Base-by-base conservation (phyloP, 2,113 vertebrate genomes). In the Rhodinocichla rosea region DNA sequence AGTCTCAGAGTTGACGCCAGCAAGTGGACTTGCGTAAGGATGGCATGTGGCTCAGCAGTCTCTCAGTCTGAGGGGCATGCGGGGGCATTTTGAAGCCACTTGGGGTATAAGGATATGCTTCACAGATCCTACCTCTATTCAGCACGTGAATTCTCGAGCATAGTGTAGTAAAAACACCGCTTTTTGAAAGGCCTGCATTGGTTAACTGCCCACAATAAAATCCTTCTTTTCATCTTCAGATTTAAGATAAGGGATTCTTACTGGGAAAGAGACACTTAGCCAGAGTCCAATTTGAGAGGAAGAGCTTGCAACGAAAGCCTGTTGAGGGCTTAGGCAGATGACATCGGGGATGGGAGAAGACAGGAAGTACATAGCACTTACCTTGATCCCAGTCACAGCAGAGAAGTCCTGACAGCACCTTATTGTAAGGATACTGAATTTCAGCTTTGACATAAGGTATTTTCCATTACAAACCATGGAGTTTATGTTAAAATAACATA, bases 1-100 rank as follows among this genome's bases (percentile, higher is more conserved):
- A 12, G 17, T 47, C 26, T 45, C 3, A 0, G 55, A 50, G 24
- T 49, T 74, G 20, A 1, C 1, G 4, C 52, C 0, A 0, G 37
- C 42, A 35, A 37, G 22, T 3, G 15, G 37, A 49, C 42, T 56
- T 13, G 17, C 2, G 0, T 35, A 35, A 82, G 35, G 1, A 0
- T 10, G 74, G 49, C 50, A 42, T 1, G 0, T 13, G 10, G 30
- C 45, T 78, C 40, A 44, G 71, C 0, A 0, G n/a, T 19, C 32
- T 24, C 67, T 28, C 44, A 52, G 40, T 45, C 67, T 9, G 17
- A 68, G 47, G 1, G 1, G 32, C 9, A 7, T 1, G 16, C 0
- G 0, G 23, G 24, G 68, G 24, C 3, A 0, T 77, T 86, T 28
- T 23, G 59, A 83, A 52, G 30, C 15, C 28, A 17, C 44, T 76